phyloP scores from a whole-genome alignment of 35 echinoderm and acorn worm genomes.

The Amphiura filiformis region DNA sequence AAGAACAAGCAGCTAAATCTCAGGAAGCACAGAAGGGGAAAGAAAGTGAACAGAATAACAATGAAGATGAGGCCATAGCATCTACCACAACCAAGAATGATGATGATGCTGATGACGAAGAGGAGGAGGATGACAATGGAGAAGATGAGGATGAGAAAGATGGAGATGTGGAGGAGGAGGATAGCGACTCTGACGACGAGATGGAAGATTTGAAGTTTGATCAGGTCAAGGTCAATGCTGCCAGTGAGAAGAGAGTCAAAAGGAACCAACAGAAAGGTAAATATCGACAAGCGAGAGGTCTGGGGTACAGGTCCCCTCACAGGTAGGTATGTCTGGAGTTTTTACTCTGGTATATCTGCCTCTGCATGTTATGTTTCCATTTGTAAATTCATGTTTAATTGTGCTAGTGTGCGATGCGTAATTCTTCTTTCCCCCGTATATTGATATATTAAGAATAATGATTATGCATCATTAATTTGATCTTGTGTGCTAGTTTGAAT shows the following conservation, averaged over 20 bases:
- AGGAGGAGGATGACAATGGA: neutral
- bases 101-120: neutral
- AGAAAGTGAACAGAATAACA: conserved; percentile 27
- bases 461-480: too few relatives aligned
- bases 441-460: too few relatives aligned
- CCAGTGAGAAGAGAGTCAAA: conserved; percentile 82
- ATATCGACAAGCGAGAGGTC: neutral
- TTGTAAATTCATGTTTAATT: too few relatives aligned
- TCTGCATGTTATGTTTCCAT: too few relatives aligned
- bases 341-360: too few relatives aligned
- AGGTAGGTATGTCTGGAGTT: too few relatives aligned
- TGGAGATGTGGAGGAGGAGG: conserved; percentile 46
- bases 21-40: neutral
- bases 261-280: conserved; percentile 78
- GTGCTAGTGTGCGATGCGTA: too few relatives aligned
- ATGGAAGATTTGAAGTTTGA: conserved; percentile 60
- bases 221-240: conserved; percentile 69
- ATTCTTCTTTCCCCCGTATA: too few relatives aligned
- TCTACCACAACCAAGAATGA: neutral
- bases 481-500: too few relatives aligned
- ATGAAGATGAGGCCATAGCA: neutral
- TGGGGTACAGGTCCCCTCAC: too few relatives aligned
- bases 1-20: neutral
- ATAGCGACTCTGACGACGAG: conserved; percentile 16
- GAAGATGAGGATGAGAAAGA: conserved; percentile 13